Base-by-base conservation (phyloP, 2,797 vertebrate genomes). In the Sciurus carolinensis region DNA sequence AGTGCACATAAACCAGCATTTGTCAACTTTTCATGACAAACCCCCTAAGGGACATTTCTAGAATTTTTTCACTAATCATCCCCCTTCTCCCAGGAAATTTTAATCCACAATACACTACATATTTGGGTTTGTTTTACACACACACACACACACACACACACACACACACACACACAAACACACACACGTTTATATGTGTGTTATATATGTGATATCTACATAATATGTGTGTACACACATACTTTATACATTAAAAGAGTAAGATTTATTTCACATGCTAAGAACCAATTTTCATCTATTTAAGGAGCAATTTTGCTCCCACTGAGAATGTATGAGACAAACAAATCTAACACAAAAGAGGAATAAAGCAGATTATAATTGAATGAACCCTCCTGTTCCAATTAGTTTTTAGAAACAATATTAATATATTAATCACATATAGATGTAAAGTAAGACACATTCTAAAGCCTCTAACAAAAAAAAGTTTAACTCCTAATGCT, bases 261-360 rank as follows among this genome's bases (percentile, higher is more conserved):
- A 71, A 77, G 18, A 77, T 52, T 50, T 36, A 54, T 90, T 81
- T 76, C 28, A 87, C 17, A 73, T 44, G 7, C 20, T 15, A 30
- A 92, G 18, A 84, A 90, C 3, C n/a, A 82, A 47, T 69, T 89
- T 89, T 69, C 91, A 33, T 44, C 54, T 28, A 39, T 28, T 62
- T 57, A 22, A 39, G 22, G 8, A 10, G 30, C 26, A 84, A 84
- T 66, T 87, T 72, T 47, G 54, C 18, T 75, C 30, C 71, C 14
- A 10, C 1, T 71, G 39, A 91, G 77, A 94, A 84, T 67, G 59
- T 57, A 59, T 59, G 36, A 91, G 26, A 79, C 39, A 54, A 73
- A 72, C 26, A 72, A 28, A 89, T 39, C 77, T 86, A 87, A 81
- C 36, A 79, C 9, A 84, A 93, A 87, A 94, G 67, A 76, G n/a